phyloP scores from a whole-genome alignment of 1,140 invertebrate species.

The Chymomyza costata region DNA sequence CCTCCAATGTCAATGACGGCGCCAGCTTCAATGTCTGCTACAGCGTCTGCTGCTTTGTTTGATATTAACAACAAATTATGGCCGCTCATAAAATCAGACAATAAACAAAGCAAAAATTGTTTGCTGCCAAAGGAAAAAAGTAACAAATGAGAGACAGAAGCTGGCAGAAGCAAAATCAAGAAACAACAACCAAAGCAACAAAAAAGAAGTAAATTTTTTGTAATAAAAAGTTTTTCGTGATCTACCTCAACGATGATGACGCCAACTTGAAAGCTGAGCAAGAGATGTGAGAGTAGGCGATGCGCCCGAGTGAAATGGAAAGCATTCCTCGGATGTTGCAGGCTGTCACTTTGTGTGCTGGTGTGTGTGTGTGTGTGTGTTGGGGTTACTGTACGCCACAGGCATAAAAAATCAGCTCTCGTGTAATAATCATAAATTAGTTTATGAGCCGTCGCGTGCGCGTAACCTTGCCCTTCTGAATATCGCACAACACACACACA shows the following conservation, averaged over 20 bases:
- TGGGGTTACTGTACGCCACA: conserved; percentile 31
- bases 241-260: conserved; percentile 53
- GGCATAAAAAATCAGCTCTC: conserved; percentile 70
- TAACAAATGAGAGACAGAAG: conserved; percentile 53
- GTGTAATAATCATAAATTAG: conserved; percentile 74
- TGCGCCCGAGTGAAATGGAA: conserved; percentile 48
- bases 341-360: neutral
- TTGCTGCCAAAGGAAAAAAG: conserved; percentile 23
- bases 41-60: conserved; percentile 39
- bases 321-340: conserved; percentile 29
- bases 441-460: conserved; percentile 70
- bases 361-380: conserved; percentile 17
- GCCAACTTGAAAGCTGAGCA: conserved; percentile 25
- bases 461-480: conserved; percentile 64
- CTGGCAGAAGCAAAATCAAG: conserved; percentile 9
- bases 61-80: conserved; percentile 72
- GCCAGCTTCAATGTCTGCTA: too few relatives aligned
- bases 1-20: conserved; percentile 17
- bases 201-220: conserved; percentile 45
- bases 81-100: conserved; percentile 67
- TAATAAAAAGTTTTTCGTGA: conserved; percentile 70
- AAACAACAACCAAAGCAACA: neutral
- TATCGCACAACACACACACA: conserved; percentile 21
- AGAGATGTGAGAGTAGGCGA: conserved; percentile 20
- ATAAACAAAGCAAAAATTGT: conserved; percentile 48